Percentiles rank a stretch among this genome's conserved stretches.
These are phyloP conservation scores for Darevskia mixta DNA, from an alignment of 2,797 vertebrate genomes.

Conservation along the genomic window DNA sequence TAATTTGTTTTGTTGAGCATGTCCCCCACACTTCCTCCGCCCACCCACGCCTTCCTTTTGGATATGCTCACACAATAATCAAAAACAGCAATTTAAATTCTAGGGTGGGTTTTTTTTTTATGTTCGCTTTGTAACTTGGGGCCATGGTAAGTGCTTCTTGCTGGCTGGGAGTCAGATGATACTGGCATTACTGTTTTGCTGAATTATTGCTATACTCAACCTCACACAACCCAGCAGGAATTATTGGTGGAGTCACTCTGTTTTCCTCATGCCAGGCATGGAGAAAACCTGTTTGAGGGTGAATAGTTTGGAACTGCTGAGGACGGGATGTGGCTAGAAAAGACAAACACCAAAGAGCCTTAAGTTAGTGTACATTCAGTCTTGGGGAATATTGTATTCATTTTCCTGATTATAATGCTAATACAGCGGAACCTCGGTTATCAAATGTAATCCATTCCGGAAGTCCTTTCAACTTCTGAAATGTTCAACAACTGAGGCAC, in stretches of 20 bases:
- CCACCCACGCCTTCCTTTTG: background rate
- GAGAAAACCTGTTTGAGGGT: background rate
- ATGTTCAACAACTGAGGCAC: too few relatives aligned
- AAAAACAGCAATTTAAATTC: constrained; percentile 42
- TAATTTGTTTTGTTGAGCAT: constrained; percentile 61
- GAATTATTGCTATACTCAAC: background rate
- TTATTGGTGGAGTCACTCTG: background rate
- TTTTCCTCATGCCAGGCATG: background rate
- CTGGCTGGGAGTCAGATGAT: constrained; percentile 32
- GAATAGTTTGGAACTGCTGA: too few relatives aligned
- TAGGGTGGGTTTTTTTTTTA: constrained; percentile 34
- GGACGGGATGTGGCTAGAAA: background rate
- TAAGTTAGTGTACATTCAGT: too few relatives aligned
- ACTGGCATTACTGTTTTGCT: background rate
- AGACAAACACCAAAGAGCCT: too few relatives aligned
- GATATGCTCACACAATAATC: constrained; percentile 23
- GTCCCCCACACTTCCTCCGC: background rate
- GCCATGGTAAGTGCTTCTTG: constrained; percentile 10
- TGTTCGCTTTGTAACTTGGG: constrained; percentile 26
- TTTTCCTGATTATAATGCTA: too few relatives aligned
- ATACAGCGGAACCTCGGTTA: too few relatives aligned
- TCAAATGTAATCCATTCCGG: too few relatives aligned
- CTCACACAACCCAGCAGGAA: background rate
- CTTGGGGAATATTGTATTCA: too few relatives aligned
- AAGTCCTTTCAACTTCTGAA: too few relatives aligned